Evolutionary conservation across 2,113 vertebrate species (phyloP).

Genomic region (Sapayoa aenigma): DNA sequence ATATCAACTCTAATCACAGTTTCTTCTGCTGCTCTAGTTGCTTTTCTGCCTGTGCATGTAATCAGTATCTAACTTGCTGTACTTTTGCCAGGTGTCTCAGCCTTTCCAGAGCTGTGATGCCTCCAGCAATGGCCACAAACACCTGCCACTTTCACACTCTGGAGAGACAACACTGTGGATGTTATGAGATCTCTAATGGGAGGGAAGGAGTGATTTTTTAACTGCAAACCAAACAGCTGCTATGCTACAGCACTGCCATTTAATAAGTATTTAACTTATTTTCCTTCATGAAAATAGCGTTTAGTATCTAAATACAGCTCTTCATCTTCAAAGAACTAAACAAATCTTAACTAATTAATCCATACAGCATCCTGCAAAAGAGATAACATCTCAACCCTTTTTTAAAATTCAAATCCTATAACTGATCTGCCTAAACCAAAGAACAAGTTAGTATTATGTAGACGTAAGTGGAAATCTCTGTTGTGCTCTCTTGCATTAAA

Average conservation of each 20-base stretch:
- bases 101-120: conserved; percentile 66
- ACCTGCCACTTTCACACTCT: conserved; percentile 73
- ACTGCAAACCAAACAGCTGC: neutral
- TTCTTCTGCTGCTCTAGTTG: neutral
- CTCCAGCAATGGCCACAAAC: conserved; percentile 79
- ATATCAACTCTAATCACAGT: neutral
- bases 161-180: conserved; percentile 75
- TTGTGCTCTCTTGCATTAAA: neutral
- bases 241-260: neutral
- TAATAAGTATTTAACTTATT: neutral
- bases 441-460: neutral
- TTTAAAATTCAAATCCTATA: neutral
- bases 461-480: neutral
- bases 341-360: neutral
- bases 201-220: neutral
- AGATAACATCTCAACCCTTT: neutral
- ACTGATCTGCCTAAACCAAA: neutral
- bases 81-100: neutral
- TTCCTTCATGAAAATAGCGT: neutral
- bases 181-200: accelerated
- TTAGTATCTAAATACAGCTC: neutral
- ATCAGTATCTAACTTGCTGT: neutral
- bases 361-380: neutral
- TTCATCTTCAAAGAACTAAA: neutral
- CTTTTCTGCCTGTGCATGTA: neutral